A percentile compares a stretch with the other conserved stretches of the same genome.
These are phyloP conservation scores for Lepidochrysops patricia DNA, from an alignment of 2,888 invertebrate genomes.

Conservation along the genomic window DNA sequence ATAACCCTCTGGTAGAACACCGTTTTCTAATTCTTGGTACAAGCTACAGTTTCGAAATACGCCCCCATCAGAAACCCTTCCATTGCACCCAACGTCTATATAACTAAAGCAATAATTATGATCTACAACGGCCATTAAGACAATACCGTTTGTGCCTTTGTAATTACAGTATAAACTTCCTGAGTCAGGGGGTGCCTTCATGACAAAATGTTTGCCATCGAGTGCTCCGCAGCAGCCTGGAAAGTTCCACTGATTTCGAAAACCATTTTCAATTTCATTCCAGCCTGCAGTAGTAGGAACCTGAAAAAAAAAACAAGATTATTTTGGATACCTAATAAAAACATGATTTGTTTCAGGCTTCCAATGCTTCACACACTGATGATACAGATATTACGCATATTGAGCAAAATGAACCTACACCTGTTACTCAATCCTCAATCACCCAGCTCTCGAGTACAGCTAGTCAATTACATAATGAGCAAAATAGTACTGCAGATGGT, in stretches of 20 bases:
- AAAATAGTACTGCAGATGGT: neutral
- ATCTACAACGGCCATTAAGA: neutral
- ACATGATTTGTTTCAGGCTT: neutral
- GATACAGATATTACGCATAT: too few relatives aligned
- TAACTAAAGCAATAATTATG: neutral
- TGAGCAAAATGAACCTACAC: neutral
- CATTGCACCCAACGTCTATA: slow-evolving; percentile 2
- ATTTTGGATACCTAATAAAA: neutral
- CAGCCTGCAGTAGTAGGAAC: neutral
- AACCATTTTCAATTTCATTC: neutral
- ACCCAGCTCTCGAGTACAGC: too few relatives aligned
- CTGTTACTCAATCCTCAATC: too few relatives aligned
- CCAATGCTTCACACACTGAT: neutral
- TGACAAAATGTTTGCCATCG: neutral
- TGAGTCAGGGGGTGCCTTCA: neutral
- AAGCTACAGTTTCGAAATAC: slow-evolving; percentile 26
- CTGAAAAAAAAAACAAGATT: neutral
- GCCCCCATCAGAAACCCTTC: slow-evolving; percentile 26
- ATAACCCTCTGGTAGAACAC: slow-evolving; percentile 21
- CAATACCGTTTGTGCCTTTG: neutral
- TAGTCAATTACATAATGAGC: too few relatives aligned
- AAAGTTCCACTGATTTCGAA: neutral
- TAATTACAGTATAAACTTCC: neutral
- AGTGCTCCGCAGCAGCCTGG: neutral
- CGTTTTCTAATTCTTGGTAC: slow-evolving; percentile 21